A percentile compares a stretch with the other conserved stretches of the same genome.
Evolutionary conservation across 2,888 invertebrate species (phyloP).

Genomic region (Watsonalla cultraria): DNA sequence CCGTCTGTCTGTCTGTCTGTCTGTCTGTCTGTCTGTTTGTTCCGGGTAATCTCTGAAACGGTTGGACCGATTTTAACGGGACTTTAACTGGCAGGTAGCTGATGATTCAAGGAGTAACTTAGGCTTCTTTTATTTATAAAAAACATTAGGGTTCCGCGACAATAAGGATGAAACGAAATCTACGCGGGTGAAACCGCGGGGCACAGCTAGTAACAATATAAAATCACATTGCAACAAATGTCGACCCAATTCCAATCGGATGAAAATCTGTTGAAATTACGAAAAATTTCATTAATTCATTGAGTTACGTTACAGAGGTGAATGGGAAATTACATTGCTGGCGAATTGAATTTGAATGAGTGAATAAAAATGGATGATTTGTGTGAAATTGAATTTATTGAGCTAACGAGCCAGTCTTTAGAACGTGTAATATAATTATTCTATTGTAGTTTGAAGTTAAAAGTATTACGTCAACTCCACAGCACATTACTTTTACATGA

Average conservation of each 20-base stretch:
- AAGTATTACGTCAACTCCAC: no score
- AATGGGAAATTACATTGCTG: constrained; percentile 11
- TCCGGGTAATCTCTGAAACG: no score
- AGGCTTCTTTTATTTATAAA: no score
- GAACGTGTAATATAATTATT: not conserved
- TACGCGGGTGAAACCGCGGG: no score
- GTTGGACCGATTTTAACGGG: no score
- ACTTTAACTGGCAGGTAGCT: no score
- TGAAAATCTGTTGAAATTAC: not conserved
- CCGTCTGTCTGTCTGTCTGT: no score
- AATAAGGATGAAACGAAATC: no score
- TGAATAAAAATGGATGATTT: constrained; percentile 2
- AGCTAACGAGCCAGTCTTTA: not conserved
- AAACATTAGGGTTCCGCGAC: no score
- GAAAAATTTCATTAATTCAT: not conserved
- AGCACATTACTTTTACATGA: no score
- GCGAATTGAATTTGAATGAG: constrained; percentile 12
- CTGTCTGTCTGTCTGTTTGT: no score
- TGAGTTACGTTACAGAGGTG: not conserved
- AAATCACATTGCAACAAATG: not conserved
- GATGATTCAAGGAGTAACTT: no score
- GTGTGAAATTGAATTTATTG: not conserved
- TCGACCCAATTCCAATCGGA: not conserved
- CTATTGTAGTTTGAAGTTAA: not conserved
- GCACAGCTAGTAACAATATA: not conserved